Percentiles rank a stretch among this genome's conserved stretches.
These are phyloP conservation scores for Amiota communis DNA, from an alignment of 2,888 invertebrate species.

Conservation along the genomic window DNA sequence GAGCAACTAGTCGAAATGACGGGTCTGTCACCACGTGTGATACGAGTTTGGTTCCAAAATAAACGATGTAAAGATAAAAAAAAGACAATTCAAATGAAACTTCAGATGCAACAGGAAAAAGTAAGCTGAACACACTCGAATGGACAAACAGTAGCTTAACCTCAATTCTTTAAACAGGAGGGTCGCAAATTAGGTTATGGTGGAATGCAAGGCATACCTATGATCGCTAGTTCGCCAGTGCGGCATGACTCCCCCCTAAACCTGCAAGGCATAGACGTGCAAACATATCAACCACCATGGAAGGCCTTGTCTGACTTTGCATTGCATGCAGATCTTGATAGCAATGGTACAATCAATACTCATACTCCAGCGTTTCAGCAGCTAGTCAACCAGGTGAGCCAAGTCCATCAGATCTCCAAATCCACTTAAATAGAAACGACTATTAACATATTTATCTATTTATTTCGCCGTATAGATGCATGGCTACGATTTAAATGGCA, in stretches of 20 bases:
- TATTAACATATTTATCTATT: neutral
- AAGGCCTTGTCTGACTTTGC: constrained; percentile 97
- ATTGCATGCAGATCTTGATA: constrained; percentile 92
- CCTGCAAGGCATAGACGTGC: constrained; percentile 88
- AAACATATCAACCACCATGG: constrained; percentile 97
- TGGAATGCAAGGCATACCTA: constrained; percentile 96
- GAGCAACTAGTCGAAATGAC: constrained; percentile 99
- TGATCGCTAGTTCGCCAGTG: constrained; percentile 96
- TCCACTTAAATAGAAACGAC: neutral
- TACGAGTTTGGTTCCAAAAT: constrained; percentile 99
- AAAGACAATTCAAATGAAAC: constrained; percentile 95
- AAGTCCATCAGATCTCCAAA: neutral
- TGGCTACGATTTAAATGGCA: constrained; percentile 84
- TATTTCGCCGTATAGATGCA: constrained; percentile 82
- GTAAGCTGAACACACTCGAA: constrained; percentile 74
- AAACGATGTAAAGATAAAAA: constrained; percentile 98
- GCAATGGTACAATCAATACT: constrained; percentile 82
- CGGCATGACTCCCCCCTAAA: constrained; percentile 91
- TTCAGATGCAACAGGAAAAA: constrained; percentile 98
- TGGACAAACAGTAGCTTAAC: too few species aligned
- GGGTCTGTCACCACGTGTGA: constrained; percentile 95
- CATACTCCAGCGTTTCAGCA: constrained; percentile 95
- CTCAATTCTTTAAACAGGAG: constrained; percentile 79
- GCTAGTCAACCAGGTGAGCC: constrained; percentile 90
- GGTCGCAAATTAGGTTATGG: constrained; percentile 95